Evolutionary conservation across 2,888 invertebrate species (phyloP), one percentile per base, ranked within the genome.

Genomic region (Ennomos fuscantarius): DNA sequence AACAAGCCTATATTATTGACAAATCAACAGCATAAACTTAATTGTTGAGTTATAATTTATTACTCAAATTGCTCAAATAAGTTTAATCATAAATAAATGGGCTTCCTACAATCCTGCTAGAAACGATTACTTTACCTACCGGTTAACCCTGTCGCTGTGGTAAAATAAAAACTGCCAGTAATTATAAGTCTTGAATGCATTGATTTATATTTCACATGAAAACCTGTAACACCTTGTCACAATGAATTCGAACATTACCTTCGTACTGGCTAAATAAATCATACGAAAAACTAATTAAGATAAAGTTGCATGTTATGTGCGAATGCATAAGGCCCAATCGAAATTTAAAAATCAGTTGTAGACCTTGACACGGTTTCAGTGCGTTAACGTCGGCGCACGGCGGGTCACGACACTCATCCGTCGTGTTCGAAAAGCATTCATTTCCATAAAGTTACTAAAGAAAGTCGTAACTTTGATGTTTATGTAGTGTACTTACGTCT

Each of bases 291-390:
- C 1, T 8, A 15, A 46, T 24, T 63, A 55, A 47, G 63, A 63
- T 58, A 64, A 10, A 56, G 65, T 57, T 42, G 55, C 52, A 12
- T 12, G 8, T 55, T 40, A 43, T 48, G 63, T 42, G 55, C 59
- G 52, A 68, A 68, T 59, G 56, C 61, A 42, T 53, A 55, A 48
- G 52, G 61, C 65, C 63, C 73, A 73, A 73, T 74, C 69, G 66
- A 71, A 66, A 70, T 80, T 82, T 79, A 87, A 88, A 87, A 88
- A 88, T 83, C 86, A 86, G 87, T 89, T 75, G 89, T 46, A 70
- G 79, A 69, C 89, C 89, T 78, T 89, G 89, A 87, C 89, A 86
- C 71, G 69, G 75, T 77, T 88, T 76, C 70, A 73, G 84, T 80
- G 69, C 82, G 80, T 84, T 82, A 47, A 48, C 57, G 85, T 82